phyloP scores from a whole-genome alignment of 2,797 vertebrate species.

The Tragopan temminckii region DNA sequence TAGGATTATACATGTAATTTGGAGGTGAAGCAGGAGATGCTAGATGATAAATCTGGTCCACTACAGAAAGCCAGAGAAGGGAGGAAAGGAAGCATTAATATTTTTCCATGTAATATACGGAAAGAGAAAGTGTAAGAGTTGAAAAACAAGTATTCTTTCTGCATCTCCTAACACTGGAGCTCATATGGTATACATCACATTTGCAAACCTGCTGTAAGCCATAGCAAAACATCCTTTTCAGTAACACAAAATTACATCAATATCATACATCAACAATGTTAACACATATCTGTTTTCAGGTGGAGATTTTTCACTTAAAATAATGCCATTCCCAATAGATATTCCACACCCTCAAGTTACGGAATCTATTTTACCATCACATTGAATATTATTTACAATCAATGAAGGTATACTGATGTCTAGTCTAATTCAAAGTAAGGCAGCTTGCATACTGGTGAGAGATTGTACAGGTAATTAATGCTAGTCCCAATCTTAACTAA shows the following conservation, averaged over 20 bases:
- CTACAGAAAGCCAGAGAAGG: conserved; percentile 72
- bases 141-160: neutral
- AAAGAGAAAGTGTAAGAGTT: neutral
- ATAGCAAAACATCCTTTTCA: neutral
- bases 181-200: neutral
- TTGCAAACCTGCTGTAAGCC: neutral
- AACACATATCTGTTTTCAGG: neutral
- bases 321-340: neutral
- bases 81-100: neutral
- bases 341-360: neutral
- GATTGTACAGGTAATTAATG: neutral
- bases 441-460: neutral
- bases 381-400: neutral
- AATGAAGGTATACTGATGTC: neutral
- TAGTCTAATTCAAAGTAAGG: neutral
- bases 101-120: neutral
- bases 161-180: neutral
- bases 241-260: neutral
- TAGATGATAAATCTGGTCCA: conserved; percentile 98
- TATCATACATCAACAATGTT: neutral
- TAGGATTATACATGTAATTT: conserved; percentile 99
- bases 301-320: neutral
- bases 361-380: neutral
- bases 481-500: neutral
- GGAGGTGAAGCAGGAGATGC: conserved; percentile 98